These are phyloP conservation scores for Xylota sylvarum DNA, from an alignment of 2,888 invertebrate species.

Conservation along the genomic window DNA sequence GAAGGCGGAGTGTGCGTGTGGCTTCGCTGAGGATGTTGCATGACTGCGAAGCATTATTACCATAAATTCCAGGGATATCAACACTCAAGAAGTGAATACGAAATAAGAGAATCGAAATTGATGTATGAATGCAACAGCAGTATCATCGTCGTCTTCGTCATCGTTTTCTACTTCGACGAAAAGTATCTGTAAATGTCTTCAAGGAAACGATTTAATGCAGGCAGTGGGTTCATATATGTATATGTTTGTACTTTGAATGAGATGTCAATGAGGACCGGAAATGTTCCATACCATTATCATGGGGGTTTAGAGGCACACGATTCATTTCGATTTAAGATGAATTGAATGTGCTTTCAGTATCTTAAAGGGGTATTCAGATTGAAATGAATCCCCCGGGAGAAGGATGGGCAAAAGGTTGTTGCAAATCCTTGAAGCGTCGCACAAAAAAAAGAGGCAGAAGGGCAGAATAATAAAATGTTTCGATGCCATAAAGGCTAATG, in stretches of 20 bases:
- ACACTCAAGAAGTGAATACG: conserved; percentile 60
- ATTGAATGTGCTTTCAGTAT: conserved; percentile 31
- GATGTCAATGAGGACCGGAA: conserved; percentile 62
- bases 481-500: conserved; percentile 62
- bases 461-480: conserved; percentile 38
- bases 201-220: conserved; percentile 47
- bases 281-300: conserved; percentile 66
- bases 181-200: conserved; percentile 28
- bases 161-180: conserved; percentile 2
- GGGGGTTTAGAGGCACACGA: background rate
- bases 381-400: conserved; percentile 23
- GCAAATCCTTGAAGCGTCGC: background rate
- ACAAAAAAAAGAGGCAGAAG: background rate
- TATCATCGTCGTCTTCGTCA: background rate
- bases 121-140: conserved; percentile 57
- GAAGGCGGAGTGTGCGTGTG: conserved; percentile 25
- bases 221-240: background rate
- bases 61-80: conserved; percentile 66
- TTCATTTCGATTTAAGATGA: conserved; percentile 59
- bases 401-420: background rate
- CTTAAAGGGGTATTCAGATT: conserved; percentile 39
- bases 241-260: conserved; percentile 25
- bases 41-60: conserved; percentile 51
- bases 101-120: conserved; percentile 62
- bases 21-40: conserved; percentile 40